Evolutionary conservation across 1,140 invertebrate species (phyloP).

Genomic region (Brachionus angularis): DNA sequence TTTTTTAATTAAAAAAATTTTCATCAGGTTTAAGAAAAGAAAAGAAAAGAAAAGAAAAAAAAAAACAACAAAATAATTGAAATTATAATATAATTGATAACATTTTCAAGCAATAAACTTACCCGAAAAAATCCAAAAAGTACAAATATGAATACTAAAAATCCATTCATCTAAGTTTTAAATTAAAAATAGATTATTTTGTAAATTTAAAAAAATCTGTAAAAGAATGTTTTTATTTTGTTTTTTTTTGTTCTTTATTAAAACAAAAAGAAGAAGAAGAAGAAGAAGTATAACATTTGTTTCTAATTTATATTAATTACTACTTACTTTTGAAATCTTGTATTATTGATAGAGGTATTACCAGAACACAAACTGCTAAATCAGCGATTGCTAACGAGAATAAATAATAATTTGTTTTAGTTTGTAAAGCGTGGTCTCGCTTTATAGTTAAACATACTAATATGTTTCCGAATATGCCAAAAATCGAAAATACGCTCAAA

Average conservation of each 20-base stretch:
- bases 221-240: no score
- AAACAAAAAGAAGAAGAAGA: no score
- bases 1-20: no score
- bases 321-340: slow-evolving; percentile 41
- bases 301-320: not conserved
- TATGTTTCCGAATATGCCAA: slow-evolving; percentile 41
- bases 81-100: no score
- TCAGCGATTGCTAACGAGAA: slow-evolving; percentile 42
- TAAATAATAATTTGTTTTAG: slow-evolving; percentile 41
- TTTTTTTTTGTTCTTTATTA: no score
- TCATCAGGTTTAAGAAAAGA: no score
- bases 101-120: no score
- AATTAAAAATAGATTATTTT: not conserved
- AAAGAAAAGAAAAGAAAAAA: no score
- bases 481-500: slow-evolving; percentile 20
- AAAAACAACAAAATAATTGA: no score
- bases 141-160: not conserved
- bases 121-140: slow-evolving; percentile 41
- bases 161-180: slow-evolving; percentile 38
- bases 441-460: slow-evolving; percentile 32
- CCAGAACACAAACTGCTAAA: slow-evolving; percentile 17
- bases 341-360: slow-evolving; percentile 40
- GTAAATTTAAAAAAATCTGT: not conserved
- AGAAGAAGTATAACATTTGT: not conserved
- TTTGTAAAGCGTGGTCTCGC: slow-evolving; percentile 30